phyloP scores from a whole-genome alignment of 1,140 invertebrate species.

The Paraescarpia echinospica region DNA sequence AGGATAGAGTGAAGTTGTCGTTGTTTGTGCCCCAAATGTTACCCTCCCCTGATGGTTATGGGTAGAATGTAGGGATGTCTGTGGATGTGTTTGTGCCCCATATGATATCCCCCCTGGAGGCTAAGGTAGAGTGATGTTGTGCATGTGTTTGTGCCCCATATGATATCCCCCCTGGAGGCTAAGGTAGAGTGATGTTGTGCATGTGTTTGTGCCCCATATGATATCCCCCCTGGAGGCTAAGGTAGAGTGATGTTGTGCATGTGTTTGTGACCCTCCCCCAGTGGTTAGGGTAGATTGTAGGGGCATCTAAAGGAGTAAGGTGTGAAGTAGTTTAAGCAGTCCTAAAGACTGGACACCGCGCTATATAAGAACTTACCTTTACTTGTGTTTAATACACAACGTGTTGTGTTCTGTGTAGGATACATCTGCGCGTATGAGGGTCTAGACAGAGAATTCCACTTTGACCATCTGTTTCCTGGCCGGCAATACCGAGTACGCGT shows the following conservation, averaged over 20 bases:
- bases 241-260: neutral
- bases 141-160: no score
- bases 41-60: neutral
- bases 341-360: no score
- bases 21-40: neutral
- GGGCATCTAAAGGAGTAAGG: no score
- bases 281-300: no score
- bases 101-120: no score
- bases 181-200: neutral
- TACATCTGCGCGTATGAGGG: neutral
- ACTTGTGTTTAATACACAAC: neutral
- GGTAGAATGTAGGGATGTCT: no score
- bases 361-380: no score
- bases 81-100: no score
- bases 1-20: neutral
- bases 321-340: no score
- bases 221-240: neutral
- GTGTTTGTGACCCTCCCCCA: neutral
- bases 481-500: constrained; percentile 76
- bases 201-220: neutral
- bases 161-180: neutral
- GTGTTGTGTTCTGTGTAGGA: neutral
- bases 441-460: constrained; percentile 65
- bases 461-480: constrained; percentile 80
- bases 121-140: no score